Percentiles rank a stretch among this genome's conserved stretches.
Evolutionary conservation across 2,888 invertebrate species (phyloP).

Genomic region (Cantharis flavilabris): DNA sequence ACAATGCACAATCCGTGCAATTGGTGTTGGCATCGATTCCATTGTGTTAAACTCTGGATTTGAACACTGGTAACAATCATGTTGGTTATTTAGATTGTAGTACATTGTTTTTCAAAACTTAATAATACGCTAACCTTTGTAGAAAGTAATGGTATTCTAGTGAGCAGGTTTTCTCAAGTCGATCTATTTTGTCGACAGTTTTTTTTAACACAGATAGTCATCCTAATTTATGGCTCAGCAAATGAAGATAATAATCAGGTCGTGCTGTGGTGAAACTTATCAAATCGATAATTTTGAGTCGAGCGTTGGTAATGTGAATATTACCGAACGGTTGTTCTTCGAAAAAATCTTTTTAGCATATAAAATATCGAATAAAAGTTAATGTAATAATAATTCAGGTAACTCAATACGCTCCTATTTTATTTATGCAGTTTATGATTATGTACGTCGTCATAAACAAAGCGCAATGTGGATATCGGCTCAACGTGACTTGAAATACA

Average conservation of each 20-base stretch:
- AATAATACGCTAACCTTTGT: background rate
- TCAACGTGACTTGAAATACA: background rate
- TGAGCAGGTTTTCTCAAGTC: background rate
- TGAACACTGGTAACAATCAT: background rate
- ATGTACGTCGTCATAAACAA: background rate
- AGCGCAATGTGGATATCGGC: background rate
- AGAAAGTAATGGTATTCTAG: background rate
- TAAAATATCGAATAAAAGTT: background rate
- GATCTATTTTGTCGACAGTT: background rate
- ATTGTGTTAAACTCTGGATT: background rate
- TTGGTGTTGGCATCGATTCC: background rate
- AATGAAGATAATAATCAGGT: background rate
- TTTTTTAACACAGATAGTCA: background rate
- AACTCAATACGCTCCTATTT: background rate
- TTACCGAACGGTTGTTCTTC: background rate
- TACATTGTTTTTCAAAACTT: background rate
- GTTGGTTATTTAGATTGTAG: background rate
- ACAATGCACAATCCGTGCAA: background rate
- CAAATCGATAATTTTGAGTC: background rate
- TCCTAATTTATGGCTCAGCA: background rate
- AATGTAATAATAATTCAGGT: background rate
- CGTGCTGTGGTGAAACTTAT: background rate
- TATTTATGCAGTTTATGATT: background rate
- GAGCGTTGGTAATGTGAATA: background rate
- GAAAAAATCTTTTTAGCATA: background rate